Evolutionary conservation across 2,113 vertebrate genomes (phyloP), one percentile per base, ranked within the genome.

Genomic region (Phasianus colchicus): DNA sequence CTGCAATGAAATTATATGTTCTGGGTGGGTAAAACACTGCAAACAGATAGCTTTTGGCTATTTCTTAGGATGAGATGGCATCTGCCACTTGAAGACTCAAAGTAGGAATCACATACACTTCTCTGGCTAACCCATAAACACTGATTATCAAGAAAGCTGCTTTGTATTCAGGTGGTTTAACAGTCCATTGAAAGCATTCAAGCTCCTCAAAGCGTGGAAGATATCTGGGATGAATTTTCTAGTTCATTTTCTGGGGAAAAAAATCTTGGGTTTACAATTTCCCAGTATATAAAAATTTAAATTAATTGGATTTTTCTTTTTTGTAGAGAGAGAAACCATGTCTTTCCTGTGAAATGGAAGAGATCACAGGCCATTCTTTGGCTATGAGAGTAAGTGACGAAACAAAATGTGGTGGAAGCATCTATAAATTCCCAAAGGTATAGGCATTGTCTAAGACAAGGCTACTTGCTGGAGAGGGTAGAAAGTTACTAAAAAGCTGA

Each of bases 71-170:
- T 13, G n/a, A 84, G n/a, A 63, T 8, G 10, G 29, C 10, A 74
- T 6, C 21, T 66, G 45, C 29, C 10, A 38, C 21, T 2, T 75
- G 70, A 66, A 84, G n/a, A 48, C 25, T 15, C 4, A 71, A 75
- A 71, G 65, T 29, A 43, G 14, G 12, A 92, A 4, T 4, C 12
- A 92, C 30, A 19, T 10, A 60, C 3, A 1, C 6, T 88, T 61
- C 43, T 65, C 45, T 73, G 13, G 57, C 14, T 61, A 57, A n/a
- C 6, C 25, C 34, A 18, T 27, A 36, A 70, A 43, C 10, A 66
- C 6, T 4, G 36, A n/a, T 52, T 36, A 34, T 1, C 1, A 27
- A 80, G 38, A 45, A 57, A 60, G 7, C 2, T 38, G 2, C 8
- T 74, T 81, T 72, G 27, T 30, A 82, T 11, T 58, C 20, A 22